Conservation (phyloP, 2,797 vertebrate species). For the Pseudomugil tenellus region DNA sequence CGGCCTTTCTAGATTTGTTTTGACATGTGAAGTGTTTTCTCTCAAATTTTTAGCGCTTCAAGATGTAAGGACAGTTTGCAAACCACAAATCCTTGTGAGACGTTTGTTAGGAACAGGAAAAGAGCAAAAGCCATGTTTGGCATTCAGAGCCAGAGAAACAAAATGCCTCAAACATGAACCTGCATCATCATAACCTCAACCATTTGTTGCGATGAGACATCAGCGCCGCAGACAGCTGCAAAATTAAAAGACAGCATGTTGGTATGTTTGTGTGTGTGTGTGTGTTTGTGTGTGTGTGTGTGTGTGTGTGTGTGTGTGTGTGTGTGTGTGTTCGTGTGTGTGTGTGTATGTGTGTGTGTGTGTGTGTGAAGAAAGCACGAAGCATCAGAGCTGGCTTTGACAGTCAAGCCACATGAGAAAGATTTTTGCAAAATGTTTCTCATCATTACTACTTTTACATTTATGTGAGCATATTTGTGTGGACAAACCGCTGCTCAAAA, state of each 20-base stretch:
- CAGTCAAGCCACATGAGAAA: background rate
- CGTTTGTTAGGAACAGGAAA: background rate
- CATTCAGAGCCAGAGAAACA: background rate
- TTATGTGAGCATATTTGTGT: background rate
- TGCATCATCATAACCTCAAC: background rate
- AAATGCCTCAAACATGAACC: background rate
- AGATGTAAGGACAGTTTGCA: background rate
- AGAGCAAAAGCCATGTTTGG: background rate
- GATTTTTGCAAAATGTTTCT: slow-evolving; percentile 7
- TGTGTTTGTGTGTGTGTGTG: background rate
- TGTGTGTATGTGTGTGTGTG: background rate
- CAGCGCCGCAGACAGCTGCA: slow-evolving; percentile 36
- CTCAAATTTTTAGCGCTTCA: background rate
- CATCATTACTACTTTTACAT: background rate
- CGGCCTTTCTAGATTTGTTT: background rate
- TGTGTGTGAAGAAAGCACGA: background rate
- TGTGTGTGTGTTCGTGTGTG: no score
- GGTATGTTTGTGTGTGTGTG: slow-evolving; percentile 10
- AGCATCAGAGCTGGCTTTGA: background rate
- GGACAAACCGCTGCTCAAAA: slow-evolving; percentile 1
- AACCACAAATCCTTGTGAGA: background rate
- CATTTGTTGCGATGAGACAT: slow-evolving; percentile 20
- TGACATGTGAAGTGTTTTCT: background rate
- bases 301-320: no score
- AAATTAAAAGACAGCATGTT: background rate